These are phyloP conservation scores for Ctenicera cuprea DNA, from an alignment of 2,888 invertebrate species.

Conservation along the genomic window DNA sequence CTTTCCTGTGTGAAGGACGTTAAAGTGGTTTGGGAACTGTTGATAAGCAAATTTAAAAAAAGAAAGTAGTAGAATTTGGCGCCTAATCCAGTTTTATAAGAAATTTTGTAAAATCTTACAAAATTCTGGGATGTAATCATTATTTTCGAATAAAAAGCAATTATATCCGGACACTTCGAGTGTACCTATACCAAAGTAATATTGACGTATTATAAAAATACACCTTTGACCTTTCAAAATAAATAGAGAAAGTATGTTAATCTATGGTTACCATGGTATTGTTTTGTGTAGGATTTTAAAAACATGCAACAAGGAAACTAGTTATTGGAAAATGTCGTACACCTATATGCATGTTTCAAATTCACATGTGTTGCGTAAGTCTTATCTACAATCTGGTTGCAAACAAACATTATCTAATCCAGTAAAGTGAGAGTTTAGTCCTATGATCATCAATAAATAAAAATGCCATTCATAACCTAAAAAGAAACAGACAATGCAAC, in stretches of 20 bases:
- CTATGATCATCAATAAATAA: constrained; percentile 21
- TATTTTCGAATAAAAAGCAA: too few relatives aligned
- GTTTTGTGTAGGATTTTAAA: constrained; percentile 24
- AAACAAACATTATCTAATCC: constrained; percentile 32
- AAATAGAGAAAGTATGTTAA: background rate
- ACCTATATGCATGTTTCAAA: background rate
- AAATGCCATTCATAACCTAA: constrained; percentile 44
- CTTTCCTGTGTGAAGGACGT: too few relatives aligned
- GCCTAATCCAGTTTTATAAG: too few relatives aligned
- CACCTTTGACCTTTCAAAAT: constrained; percentile 11
- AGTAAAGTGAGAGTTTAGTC: constrained; percentile 15
- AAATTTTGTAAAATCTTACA: too few relatives aligned
- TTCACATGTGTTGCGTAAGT: constrained; percentile 1
- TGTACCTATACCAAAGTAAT: too few relatives aligned
- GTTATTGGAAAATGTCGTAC: background rate
- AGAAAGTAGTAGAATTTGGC: too few relatives aligned
- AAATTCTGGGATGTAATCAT: too few relatives aligned
- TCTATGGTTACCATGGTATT: background rate
- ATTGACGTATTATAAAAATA: background rate
- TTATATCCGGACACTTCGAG: too few relatives aligned
- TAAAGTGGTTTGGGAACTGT: too few relatives aligned
- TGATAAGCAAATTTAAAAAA: too few relatives aligned
- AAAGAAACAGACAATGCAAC: constrained; percentile 26
- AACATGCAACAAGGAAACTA: background rate
- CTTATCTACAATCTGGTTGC: constrained; percentile 25